phyloP scores from a whole-genome alignment of 53 echinoderm and acorn worm genomes.

The Crossaster papposus region DNA sequence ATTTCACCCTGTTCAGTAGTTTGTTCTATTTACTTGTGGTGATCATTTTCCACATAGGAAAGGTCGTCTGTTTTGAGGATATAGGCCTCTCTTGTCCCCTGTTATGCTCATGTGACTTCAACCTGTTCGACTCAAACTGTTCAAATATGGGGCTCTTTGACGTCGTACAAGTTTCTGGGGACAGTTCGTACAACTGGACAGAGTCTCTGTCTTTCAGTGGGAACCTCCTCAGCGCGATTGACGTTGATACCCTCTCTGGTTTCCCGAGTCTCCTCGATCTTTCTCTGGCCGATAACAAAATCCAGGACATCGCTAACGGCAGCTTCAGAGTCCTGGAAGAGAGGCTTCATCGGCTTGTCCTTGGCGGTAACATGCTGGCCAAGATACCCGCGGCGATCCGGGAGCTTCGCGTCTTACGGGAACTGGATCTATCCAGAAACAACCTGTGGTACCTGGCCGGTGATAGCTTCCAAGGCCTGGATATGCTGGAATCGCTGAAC shows the following conservation, averaged over 20 bases:
- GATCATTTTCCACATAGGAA: background rate
- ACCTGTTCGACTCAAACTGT: conserved; percentile 12
- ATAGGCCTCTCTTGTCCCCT: conserved; percentile 13
- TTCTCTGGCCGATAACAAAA: conserved; percentile 28
- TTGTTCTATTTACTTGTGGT: background rate
- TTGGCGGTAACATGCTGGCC: conserved; percentile 36
- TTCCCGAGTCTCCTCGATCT: conserved; percentile 36
- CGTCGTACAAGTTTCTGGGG: background rate
- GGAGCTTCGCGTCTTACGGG: conserved; percentile 14
- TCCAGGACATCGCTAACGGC: conserved; percentile 40
- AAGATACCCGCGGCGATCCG: conserved; percentile 33
- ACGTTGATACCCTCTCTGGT: background rate
- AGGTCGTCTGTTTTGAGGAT: background rate
- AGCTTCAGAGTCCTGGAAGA: conserved; percentile 7
- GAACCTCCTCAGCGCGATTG: background rate
- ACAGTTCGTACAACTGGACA: conserved; percentile 24
- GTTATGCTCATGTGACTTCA: background rate
- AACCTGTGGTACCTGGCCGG: conserved; percentile 12
- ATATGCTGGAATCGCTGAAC: conserved; percentile 19
- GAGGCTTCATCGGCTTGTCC: conserved; percentile 25
- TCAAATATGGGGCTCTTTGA: background rate
- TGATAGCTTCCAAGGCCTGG: conserved; percentile 22
- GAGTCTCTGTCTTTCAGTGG: background rate
- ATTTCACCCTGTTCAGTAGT: background rate
- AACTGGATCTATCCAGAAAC: conserved; percentile 36